These are phyloP conservation scores for Nomada fabriciana DNA, from an alignment of 2,888 invertebrate species.

Conservation along the genomic window DNA sequence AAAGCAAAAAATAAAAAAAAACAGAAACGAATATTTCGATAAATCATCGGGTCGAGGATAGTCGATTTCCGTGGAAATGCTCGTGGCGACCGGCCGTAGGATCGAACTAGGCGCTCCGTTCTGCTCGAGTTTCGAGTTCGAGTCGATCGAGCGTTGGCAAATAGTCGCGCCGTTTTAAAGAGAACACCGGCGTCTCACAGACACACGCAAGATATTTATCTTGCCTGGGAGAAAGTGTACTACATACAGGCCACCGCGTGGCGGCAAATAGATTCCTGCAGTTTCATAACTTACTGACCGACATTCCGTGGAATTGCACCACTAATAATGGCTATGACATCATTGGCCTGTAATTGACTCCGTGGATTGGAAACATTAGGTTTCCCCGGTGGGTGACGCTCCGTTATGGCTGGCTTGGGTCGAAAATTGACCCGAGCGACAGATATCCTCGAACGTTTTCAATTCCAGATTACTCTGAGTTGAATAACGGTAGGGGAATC, in stretches of 20 bases:
- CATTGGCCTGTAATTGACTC: constrained; percentile 74
- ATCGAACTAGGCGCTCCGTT: neutral
- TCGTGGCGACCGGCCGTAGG: neutral
- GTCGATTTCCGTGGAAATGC: constrained; percentile 39
- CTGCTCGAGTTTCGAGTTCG: constrained; percentile 38
- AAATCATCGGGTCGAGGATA: constrained; percentile 9
- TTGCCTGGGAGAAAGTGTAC: constrained; percentile 79
- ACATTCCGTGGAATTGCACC: constrained; percentile 81
- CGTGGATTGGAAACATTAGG: constrained; percentile 67
- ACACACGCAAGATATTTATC: constrained; percentile 75
- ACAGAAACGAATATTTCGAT: neutral
- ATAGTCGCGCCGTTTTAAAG: constrained; percentile 60
- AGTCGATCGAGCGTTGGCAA: constrained; percentile 53
- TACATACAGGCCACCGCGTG: constrained; percentile 66
- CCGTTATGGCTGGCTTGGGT: neutral
- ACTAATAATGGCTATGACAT: constrained; percentile 80
- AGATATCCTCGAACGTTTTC: neutral
- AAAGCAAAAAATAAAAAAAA: neutral
- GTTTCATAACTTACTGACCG: constrained; percentile 83
- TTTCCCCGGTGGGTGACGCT: constrained; percentile 32
- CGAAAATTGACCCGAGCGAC: neutral
- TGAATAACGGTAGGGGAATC: no score
- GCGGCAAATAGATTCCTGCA: constrained; percentile 79
- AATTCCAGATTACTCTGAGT: neutral
- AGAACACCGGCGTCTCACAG: constrained; percentile 57